Evolutionary conservation across 2,888 invertebrate species (phyloP), one percentile per base, ranked within the genome.

Genomic region (Hedya salicella): DNA sequence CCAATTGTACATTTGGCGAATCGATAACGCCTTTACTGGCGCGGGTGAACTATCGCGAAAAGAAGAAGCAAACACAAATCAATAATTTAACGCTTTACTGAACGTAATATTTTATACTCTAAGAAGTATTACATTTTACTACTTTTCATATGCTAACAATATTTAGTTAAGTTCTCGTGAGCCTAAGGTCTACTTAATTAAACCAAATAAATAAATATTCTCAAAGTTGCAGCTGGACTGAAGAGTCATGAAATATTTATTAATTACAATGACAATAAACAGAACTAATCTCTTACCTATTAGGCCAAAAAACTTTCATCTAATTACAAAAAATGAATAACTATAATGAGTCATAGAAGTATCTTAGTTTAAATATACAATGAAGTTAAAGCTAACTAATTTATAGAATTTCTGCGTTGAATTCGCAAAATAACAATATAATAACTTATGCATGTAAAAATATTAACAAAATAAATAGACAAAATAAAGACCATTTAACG

Each of bases 81-180:
- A 80, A 83, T 86, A 84, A 84, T 78, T 79, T 89, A 91, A 89
- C 89, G 81, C 86, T 91, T 91, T 90, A 91, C 88, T 91, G 86
- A 90, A 89, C 89, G 87, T 83, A 89, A 89, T 89, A 87, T 81
- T 86, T 88, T 84, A 75, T 73, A 74, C 69, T 78, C 70, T 77
- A 78, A 75, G 73, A 74, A 82, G 86, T 85, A 87, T 85, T 88
- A 90, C 87, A 89, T 81, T 82, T 82, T 78, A 76, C 86, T 89
- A 89, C 86, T 69, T 73, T 66, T 78, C 80, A 78, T 74, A 82
- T 75, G 77, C 83, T 87, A 85, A 74, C 60, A 68, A 68, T 62
- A 63, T 60, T 63, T 48, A 64, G 39, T 59, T 65, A 49, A 14
- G 36, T 68, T 66, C 68, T 54, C 39, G 56, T 57, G 50, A 70